These are phyloP conservation scores for Callinectes sapidus DNA, from an alignment of 2,888 invertebrate species.

Conservation along the genomic window DNA sequence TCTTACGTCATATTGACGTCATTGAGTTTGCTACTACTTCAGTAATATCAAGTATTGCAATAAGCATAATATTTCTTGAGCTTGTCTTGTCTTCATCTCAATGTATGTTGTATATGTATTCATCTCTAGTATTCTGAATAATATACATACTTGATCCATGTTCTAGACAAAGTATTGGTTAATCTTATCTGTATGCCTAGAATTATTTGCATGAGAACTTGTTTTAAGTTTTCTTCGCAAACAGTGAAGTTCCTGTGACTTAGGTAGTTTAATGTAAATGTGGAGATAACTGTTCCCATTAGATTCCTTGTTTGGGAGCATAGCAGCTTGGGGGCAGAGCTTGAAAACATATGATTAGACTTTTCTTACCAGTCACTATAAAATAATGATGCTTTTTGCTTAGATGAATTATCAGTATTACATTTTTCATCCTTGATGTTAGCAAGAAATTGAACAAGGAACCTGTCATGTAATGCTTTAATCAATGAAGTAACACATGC, in stretches of 20 bases:
- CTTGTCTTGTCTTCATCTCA: neutral
- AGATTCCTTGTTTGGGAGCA: too few relatives aligned
- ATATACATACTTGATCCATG: neutral
- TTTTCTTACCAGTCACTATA: too few relatives aligned
- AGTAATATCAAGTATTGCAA: neutral
- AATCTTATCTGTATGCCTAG: neutral
- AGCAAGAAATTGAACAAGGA: neutral
- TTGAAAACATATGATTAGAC: too few relatives aligned
- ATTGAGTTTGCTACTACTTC: neutral
- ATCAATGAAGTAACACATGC: neutral
- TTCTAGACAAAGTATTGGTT: neutral
- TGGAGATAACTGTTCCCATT: too few relatives aligned
- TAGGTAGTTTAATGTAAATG: too few relatives aligned
- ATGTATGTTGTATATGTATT: neutral
- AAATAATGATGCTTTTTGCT: neutral
- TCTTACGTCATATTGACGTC: neutral
- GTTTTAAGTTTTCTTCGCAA: neutral
- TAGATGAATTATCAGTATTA: neutral
- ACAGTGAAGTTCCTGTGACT: too few relatives aligned
- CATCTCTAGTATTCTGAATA: neutral
- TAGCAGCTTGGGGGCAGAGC: too few relatives aligned
- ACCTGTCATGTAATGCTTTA: neutral
- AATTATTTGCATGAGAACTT: neutral
- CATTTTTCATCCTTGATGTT: neutral
- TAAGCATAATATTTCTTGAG: neutral